Conservation (phyloP, 2,113 vertebrate species). For the Marmota monax region DNA sequence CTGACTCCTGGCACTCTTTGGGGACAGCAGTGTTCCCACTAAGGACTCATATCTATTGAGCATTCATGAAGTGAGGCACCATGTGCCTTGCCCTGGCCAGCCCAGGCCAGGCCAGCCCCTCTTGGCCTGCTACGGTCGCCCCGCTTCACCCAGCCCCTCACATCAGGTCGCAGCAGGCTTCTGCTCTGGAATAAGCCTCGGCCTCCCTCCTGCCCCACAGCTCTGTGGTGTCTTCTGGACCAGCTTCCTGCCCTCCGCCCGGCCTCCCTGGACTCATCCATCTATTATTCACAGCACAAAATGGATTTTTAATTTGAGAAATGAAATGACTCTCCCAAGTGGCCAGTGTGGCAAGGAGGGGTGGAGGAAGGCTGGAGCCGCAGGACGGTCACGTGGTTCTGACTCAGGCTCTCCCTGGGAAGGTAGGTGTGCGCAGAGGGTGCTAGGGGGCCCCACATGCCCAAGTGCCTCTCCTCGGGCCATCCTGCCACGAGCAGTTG, state of each 20-base stretch:
- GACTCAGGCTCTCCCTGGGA: constrained; percentile 32
- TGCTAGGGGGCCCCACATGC: neutral
- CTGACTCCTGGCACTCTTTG: neutral
- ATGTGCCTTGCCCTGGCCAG: neutral
- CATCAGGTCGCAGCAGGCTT: neutral
- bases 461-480: neutral
- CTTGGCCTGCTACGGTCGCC: no score
- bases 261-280: constrained; percentile 52
- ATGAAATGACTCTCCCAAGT: constrained; percentile 82
- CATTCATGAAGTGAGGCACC: no score
- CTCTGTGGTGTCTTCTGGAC: neutral
- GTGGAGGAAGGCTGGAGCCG: neutral
- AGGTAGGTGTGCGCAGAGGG: neutral
- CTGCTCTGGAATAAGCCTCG: neutral
- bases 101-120: neutral
- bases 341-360: constrained; percentile 1
- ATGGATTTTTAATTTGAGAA: constrained; percentile 86
- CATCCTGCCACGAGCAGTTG: neutral
- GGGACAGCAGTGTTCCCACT: neutral
- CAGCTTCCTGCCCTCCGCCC: constrained; percentile 17
- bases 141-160: no score
- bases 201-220: neutral
- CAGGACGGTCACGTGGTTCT: rapidly evolving
- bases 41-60: neutral
- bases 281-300: constrained; percentile 82